Percentiles rank a stretch among this genome's conserved stretches.
Evolutionary conservation across 2,888 invertebrate genomes (phyloP).

Genomic region (Sphecodes monilicornis): DNA sequence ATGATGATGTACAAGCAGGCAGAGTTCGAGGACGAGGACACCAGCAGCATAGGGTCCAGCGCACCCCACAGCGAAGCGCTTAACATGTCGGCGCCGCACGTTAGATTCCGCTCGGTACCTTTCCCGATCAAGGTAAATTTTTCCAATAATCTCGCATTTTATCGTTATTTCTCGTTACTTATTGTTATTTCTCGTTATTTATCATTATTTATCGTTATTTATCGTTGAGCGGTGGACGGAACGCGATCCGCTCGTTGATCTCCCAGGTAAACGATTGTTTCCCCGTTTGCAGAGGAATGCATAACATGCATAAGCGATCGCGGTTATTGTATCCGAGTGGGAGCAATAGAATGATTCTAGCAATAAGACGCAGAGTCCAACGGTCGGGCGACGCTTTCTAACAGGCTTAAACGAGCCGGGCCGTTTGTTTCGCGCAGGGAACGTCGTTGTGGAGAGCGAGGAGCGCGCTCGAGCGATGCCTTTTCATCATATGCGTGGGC

Average conservation of each 20-base stretch:
- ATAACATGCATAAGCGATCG: neutral
- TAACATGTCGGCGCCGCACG: constrained; percentile 91
- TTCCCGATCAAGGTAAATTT: constrained; percentile 5
- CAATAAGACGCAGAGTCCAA: constrained; percentile 15
- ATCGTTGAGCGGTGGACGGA: neutral
- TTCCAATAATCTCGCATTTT: neutral
- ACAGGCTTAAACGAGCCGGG: constrained; percentile 25
- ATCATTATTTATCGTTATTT: neutral
- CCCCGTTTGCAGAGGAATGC: neutral
- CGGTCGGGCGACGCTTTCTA: constrained; percentile 24
- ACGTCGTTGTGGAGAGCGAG: constrained; percentile 91
- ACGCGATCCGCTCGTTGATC: neutral
- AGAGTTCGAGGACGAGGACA: constrained; percentile 93
- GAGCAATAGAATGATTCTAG: constrained; percentile 17
- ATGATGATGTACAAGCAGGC: constrained; percentile 96
- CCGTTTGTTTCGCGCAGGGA: constrained; percentile 85
- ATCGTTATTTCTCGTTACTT: neutral
- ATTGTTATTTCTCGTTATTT: too few relatives aligned
- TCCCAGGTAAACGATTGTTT: neutral
- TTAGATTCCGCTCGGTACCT: constrained; percentile 92
- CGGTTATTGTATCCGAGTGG: constrained; percentile 20
- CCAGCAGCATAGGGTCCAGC: constrained; percentile 93
- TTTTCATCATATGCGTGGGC: constrained; percentile 87
- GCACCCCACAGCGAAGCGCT: constrained; percentile 92
- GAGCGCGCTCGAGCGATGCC: constrained; percentile 89